phyloP scores from a whole-genome alignment of 2,888 invertebrate species.

The Steinernema scapterisci region DNA sequence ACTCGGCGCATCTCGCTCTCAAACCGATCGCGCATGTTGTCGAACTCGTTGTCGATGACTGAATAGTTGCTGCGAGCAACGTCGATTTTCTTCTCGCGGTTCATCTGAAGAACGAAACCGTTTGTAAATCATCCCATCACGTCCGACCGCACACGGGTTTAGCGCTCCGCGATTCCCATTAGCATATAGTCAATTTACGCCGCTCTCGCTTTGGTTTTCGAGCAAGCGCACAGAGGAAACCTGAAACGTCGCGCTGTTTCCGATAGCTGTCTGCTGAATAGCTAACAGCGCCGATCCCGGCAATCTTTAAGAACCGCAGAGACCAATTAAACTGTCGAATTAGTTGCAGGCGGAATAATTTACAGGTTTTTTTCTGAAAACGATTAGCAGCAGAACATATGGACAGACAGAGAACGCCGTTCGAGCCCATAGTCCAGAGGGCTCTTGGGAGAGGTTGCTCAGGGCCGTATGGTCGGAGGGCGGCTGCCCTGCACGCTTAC shows the following conservation, averaged over 20 bases:
- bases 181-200: background rate
- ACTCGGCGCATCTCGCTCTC: slow-evolving; percentile 96
- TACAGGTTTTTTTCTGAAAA: too few species aligned
- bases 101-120: slow-evolving; percentile 22
- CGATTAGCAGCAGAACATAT: too few species aligned
- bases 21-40: slow-evolving; percentile 82
- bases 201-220: too few species aligned
- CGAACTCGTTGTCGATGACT: slow-evolving; percentile 83
- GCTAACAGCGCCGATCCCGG: too few species aligned
- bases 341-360: too few species aligned
- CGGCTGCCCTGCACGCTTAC: slow-evolving; percentile 10
- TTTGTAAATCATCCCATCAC: slow-evolving; percentile 16
- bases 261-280: background rate
- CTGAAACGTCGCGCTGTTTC: background rate
- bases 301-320: too few species aligned
- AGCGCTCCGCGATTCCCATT: background rate
- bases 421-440: too few species aligned
- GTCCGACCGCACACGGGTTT: background rate
- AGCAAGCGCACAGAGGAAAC: background rate
- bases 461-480: slow-evolving; percentile 26
- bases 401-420: too few species aligned
- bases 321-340: too few species aligned
- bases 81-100: slow-evolving; percentile 61
- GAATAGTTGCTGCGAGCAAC: slow-evolving; percentile 61
- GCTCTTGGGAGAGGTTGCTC: background rate